A percentile compares a stretch with the other conserved stretches of the same genome.
Evolutionary conservation across 2,888 invertebrate species (phyloP).

Genomic region (Agrypnus murinus): DNA sequence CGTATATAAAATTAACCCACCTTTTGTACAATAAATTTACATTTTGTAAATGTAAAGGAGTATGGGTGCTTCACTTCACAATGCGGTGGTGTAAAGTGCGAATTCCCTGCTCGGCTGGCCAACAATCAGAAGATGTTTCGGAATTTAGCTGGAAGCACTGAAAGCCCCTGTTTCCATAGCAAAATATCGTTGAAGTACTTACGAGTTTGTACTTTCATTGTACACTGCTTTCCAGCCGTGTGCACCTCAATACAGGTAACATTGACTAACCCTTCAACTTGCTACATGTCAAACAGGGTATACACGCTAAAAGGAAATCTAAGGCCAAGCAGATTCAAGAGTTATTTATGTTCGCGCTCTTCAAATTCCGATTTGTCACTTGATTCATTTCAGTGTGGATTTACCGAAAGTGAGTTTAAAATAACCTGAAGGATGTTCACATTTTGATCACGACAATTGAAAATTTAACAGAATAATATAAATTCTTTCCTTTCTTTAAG

Average conservation of each 20-base stretch:
- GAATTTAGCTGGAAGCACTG: slow-evolving; percentile 2
- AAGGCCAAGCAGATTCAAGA: not conserved
- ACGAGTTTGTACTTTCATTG: slow-evolving; percentile 21
- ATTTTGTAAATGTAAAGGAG: not conserved
- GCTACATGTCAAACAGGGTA: not conserved
- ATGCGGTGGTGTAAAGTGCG: slow-evolving; percentile 6
- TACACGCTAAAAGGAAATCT: not conserved
- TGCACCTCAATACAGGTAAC: slow-evolving; percentile 18
- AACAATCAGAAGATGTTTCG: slow-evolving; percentile 8
- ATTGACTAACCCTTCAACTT: slow-evolving; percentile 11
- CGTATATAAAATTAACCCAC: no score
- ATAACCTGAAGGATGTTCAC: not conserved
- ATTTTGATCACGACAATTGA: no score
- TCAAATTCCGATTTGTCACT: slow-evolving; percentile 3
- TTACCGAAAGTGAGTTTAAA: not conserved
- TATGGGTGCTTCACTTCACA: not conserved
- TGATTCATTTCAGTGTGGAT: slow-evolving; percentile 3
- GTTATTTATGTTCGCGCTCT: not conserved
- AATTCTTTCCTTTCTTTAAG: no score
- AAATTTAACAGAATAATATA: no score
- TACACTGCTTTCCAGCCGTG: slow-evolving; percentile 2
- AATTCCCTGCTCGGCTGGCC: slow-evolving; percentile 14
- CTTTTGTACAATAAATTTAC: no score
- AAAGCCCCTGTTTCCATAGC: slow-evolving; percentile 10
- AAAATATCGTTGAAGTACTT: slow-evolving; percentile 18